phyloP scores from a whole-genome alignment of 2,888 invertebrate genomes.

The Drepana falcataria region DNA sequence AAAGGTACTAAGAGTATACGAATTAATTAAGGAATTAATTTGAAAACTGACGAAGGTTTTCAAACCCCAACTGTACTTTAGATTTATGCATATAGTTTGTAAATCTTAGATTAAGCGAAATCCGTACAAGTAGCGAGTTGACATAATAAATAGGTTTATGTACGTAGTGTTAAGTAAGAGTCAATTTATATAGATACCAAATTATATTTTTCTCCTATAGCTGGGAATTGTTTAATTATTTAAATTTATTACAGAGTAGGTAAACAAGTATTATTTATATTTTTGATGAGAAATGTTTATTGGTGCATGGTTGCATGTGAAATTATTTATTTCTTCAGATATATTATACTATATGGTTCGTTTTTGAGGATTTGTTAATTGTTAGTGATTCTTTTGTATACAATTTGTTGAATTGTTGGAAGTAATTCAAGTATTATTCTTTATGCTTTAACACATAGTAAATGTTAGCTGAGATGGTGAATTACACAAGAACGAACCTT shows the following conservation, averaged over 20 bases:
- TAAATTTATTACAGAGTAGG: conserved; percentile 19
- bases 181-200: conserved; percentile 31
- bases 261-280: conserved; percentile 21
- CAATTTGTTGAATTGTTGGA: no score
- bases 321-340: conserved; percentile 18
- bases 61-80: conserved; percentile 18
- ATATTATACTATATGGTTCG: neutral
- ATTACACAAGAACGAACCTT: no score
- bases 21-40: no score
- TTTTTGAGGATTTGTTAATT: neutral
- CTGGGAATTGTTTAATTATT: conserved; percentile 18
- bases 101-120: conserved; percentile 42
- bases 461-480: neutral
- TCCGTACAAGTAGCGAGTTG: conserved; percentile 63
- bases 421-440: no score
- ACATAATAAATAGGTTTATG: conserved; percentile 38
- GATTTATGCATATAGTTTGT: conserved; percentile 11
- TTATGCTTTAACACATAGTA: neutral
- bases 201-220: conserved; percentile 20
- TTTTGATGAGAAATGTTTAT: conserved; percentile 15
- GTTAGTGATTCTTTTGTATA: no score
- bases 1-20: no score
- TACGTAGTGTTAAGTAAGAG: conserved; percentile 19
- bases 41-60: no score
- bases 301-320: conserved; percentile 44